Evolutionary conservation across 2,888 invertebrate genomes (phyloP).

Genomic region (Eueremaeus valkanovi): DNA sequence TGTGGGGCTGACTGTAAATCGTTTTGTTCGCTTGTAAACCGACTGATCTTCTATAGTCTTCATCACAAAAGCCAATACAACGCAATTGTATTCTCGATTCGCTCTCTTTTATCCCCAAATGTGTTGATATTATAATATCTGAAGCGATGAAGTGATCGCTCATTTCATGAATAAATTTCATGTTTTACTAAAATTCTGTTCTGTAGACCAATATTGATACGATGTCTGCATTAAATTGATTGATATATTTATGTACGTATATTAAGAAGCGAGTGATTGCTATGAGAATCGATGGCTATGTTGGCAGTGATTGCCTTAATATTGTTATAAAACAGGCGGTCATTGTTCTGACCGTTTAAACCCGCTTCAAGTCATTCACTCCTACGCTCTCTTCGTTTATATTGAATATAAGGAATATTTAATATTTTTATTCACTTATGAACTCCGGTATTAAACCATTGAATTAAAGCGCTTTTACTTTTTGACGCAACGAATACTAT

Average conservation of each 20-base stretch:
- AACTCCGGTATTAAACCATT: neutral
- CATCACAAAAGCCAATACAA: neutral
- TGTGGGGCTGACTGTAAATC: neutral
- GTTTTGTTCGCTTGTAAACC: neutral
- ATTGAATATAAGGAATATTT: neutral
- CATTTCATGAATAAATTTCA: slow-evolving; percentile 1
- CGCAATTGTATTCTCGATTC: neutral
- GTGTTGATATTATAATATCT: neutral
- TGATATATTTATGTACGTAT: neutral
- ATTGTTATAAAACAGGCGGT: neutral
- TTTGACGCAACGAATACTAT: neutral
- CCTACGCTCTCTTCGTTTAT: neutral
- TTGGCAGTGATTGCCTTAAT: no score
- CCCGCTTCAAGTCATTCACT: neutral
- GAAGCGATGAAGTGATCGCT: slow-evolving; percentile 14
- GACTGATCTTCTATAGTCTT: neutral
- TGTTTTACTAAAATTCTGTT: neutral
- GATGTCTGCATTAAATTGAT: neutral
- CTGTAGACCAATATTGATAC: neutral
- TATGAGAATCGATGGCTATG: neutral
- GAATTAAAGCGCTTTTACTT: neutral
- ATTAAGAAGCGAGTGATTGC: no score
- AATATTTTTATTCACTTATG: neutral
- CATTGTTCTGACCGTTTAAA: neutral
- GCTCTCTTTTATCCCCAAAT: neutral